Evolutionary conservation across 2,113 vertebrate genomes (phyloP).

Genomic region (Anhinga rufa): DNA sequence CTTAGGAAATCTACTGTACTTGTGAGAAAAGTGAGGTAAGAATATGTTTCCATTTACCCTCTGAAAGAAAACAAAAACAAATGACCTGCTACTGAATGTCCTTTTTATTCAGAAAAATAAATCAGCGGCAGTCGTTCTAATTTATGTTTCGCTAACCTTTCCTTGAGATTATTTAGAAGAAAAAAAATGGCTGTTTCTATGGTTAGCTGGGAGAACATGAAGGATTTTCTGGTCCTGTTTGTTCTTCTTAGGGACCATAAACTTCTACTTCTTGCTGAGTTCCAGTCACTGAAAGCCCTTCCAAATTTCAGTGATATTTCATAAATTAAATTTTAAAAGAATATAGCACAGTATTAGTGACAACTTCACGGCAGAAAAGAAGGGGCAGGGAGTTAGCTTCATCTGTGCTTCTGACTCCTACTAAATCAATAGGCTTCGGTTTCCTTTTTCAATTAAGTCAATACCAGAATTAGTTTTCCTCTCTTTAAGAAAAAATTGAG

Average conservation of each 20-base stretch:
- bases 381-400: background rate
- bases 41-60: conserved; percentile 76
- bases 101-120: conserved; percentile 75
- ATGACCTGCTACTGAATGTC: conserved; percentile 77
- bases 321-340: conserved; percentile 6
- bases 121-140: conserved; percentile 37
- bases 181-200: conserved; percentile 23
- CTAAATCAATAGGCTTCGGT: background rate
- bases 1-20: conserved; percentile 80
- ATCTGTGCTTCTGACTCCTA: background rate
- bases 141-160: conserved; percentile 64
- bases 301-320: conserved; percentile 2
- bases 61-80: conserved; percentile 81
- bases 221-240: conserved; percentile 30
- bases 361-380: background rate
- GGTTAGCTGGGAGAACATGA: conserved; percentile 32
- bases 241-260: conserved; percentile 18
- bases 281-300: background rate
- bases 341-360: background rate
- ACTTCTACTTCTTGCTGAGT: conserved; percentile 1
- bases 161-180: conserved; percentile 44
- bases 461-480: background rate
- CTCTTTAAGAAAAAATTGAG: background rate
- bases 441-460: background rate
- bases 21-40: conserved; percentile 81